Percentiles rank a stretch among this genome's conserved stretches.
phyloP scores from a whole-genome alignment of 1,140 invertebrate species.

The Bombus breviceps region DNA sequence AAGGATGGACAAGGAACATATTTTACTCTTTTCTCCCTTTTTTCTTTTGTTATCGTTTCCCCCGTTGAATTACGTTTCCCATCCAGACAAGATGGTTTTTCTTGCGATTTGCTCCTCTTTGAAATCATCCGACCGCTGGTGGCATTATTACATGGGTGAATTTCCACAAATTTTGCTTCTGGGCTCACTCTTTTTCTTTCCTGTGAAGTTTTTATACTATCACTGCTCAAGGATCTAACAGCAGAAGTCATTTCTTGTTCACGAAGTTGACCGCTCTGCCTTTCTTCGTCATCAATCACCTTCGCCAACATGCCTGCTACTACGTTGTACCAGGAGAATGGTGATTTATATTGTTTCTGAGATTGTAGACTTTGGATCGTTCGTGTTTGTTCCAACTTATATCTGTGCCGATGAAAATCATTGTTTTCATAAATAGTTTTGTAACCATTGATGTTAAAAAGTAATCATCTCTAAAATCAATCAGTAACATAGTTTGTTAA shows the following conservation, averaged over 20 bases:
- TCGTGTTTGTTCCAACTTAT: slow-evolving; percentile 66
- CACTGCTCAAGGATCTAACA: slow-evolving; percentile 30
- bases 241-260: neutral
- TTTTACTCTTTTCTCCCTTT: neutral
- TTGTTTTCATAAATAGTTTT: neutral
- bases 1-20: slow-evolving; percentile 12
- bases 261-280: neutral
- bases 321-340: slow-evolving; percentile 67
- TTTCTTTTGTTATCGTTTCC: neutral
- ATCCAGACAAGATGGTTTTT: neutral
- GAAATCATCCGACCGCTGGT: neutral
- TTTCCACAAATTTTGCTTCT: neutral
- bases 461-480: neutral
- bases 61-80: neutral
- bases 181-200: neutral
- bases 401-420: slow-evolving; percentile 51
- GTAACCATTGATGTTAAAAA: neutral
- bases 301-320: slow-evolving; percentile 68
- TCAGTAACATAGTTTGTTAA: neutral
- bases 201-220: neutral
- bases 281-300: slow-evolving; percentile 57
- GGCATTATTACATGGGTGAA: neutral
- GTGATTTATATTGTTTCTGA: slow-evolving; percentile 60
- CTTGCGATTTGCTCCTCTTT: slow-evolving; percentile 16
- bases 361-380: slow-evolving; percentile 57